Evolutionary conservation across 2,113 vertebrate genomes (phyloP).

Genomic region (Machaerirhynchus nigripectus): DNA sequence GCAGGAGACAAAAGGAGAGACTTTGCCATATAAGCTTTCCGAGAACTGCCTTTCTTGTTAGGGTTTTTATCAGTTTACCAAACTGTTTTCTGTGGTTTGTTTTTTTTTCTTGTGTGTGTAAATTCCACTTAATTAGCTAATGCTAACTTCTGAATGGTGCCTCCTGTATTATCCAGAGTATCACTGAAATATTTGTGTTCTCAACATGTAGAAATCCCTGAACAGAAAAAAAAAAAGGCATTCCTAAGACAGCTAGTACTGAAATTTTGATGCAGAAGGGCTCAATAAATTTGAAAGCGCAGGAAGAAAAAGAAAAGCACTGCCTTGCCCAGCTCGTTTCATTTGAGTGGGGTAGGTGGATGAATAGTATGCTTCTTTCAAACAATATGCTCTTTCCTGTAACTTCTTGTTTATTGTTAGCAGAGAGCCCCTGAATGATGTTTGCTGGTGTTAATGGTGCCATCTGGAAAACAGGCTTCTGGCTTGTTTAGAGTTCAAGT

Average conservation of each 20-base stretch:
- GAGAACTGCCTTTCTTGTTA: neutral
- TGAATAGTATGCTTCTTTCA: neutral
- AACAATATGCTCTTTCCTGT: neutral
- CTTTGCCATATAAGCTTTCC: neutral
- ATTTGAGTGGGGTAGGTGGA: neutral
- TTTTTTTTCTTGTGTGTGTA: neutral
- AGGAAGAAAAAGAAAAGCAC: neutral
- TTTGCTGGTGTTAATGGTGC: neutral
- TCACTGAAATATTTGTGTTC: neutral
- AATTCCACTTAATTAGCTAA: neutral
- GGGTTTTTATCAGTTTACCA: neutral
- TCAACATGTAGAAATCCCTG: neutral
- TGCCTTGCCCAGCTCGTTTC: neutral
- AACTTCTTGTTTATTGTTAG: neutral
- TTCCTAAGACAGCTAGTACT: neutral
- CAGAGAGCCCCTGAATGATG: neutral
- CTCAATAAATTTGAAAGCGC: neutral
- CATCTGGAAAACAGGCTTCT: neutral
- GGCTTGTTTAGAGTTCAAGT: neutral
- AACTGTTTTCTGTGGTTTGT: neutral
- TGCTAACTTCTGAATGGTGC: neutral
- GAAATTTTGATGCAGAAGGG: neutral
- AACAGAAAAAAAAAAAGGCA: neutral
- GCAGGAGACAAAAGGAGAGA: neutral
- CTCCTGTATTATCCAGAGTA: neutral